Evolutionary conservation across 2,888 invertebrate genomes (phyloP).

Genomic region (Cataglyphis rosenhaueri): DNA sequence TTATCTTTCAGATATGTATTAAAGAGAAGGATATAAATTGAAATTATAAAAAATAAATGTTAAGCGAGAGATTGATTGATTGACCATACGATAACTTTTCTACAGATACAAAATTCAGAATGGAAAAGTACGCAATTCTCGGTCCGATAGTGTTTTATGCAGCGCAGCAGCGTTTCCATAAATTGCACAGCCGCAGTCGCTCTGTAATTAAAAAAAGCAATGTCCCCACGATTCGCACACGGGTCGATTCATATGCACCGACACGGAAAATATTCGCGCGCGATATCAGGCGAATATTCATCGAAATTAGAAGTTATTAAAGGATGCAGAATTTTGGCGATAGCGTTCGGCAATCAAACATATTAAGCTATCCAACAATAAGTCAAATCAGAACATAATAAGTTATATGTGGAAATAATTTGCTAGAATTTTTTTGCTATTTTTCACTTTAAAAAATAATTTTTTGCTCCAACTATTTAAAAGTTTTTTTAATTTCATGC

Average conservation of each 20-base stretch:
- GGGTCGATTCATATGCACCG: conserved; percentile 24
- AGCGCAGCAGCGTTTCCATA: conserved; percentile 24
- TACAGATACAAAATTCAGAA: neutral
- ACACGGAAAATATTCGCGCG: conserved; percentile 37
- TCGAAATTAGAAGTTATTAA: conserved; percentile 44
- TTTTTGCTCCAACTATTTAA: no score
- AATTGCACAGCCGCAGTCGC: conserved; percentile 19
- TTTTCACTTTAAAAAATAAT: no score
- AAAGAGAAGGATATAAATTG: neutral
- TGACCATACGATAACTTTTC: neutral
- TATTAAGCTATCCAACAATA: no score
- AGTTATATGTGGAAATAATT: no score
- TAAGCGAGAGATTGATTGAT: neutral
- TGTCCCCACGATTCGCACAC: conserved; percentile 1
- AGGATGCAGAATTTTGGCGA: conserved; percentile 25
- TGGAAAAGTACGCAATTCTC: conserved; percentile 28
- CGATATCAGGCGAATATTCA: conserved; percentile 19
- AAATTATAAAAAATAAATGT: neutral
- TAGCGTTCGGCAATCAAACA: neutral
- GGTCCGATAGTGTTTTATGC: conserved; percentile 17
- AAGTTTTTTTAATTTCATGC: neutral
- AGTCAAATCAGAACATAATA: no score
- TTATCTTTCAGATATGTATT: neutral
- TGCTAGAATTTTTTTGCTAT: no score
- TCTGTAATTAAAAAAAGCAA: conserved; percentile 45